Evolutionary conservation across 2,113 vertebrate genomes (phyloP).

Genomic region (Lutjanus erythropterus): DNA sequence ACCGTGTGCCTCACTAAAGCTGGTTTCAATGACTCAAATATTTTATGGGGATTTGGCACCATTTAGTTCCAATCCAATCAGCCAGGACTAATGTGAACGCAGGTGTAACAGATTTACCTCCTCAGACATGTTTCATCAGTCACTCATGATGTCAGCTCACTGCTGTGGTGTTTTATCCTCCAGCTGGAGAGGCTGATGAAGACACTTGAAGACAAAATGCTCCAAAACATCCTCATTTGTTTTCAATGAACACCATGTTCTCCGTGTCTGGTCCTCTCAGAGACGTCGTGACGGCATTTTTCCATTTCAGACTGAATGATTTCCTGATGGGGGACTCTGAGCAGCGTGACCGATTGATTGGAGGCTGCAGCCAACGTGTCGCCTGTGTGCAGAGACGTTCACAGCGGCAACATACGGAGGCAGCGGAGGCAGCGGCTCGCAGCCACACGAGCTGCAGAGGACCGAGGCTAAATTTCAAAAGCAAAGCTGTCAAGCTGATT

Average conservation of each 20-base stretch:
- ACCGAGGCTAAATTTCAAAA: slow-evolving; percentile 11
- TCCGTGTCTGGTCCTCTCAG: neutral
- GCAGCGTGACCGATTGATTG: slow-evolving; percentile 63
- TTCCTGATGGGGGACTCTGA: slow-evolving; percentile 30
- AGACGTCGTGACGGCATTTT: neutral
- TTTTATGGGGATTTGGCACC: slow-evolving; percentile 22
- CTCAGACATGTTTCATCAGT: neutral
- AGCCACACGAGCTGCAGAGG: slow-evolving; percentile 9
- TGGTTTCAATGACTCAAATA: slow-evolving; percentile 17
- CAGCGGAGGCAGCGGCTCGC: slow-evolving; percentile 21
- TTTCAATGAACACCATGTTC: neutral
- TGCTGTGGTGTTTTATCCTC: slow-evolving; percentile 6
- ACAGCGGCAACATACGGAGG: slow-evolving; percentile 14
- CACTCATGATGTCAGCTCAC: neutral
- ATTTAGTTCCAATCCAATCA: slow-evolving; percentile 32
- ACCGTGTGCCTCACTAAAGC: neutral
- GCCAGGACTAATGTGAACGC: neutral
- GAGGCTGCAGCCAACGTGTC: slow-evolving; percentile 60
- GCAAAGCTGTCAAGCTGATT: slow-evolving; percentile 1
- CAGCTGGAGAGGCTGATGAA: neutral
- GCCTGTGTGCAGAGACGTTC: slow-evolving; percentile 34
- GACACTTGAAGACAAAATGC: neutral
- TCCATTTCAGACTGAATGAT: slow-evolving; percentile 11
- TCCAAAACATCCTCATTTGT: neutral
- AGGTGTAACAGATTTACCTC: neutral